Conservation (phyloP, 2,888 invertebrate genomes). For the Theretra japonica region DNA sequence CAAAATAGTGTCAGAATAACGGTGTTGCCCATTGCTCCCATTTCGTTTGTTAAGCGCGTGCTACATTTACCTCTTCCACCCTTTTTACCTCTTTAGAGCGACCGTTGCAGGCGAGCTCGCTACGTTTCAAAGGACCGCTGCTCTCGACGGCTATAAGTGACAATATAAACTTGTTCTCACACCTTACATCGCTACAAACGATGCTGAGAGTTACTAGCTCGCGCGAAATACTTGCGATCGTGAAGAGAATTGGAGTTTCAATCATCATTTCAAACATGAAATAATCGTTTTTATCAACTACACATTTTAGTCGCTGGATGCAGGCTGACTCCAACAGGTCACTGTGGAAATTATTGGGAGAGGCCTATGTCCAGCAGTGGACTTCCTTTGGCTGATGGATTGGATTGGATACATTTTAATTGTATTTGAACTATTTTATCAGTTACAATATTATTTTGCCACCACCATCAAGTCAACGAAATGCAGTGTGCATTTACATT, state of each 20-base stretch:
- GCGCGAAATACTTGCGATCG: not conserved
- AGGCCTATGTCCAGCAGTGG: too few species aligned
- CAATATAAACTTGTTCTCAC: slow-evolving; percentile 6
- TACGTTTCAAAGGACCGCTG: slow-evolving; percentile 26
- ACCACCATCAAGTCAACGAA: too few species aligned
- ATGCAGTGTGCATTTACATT: too few species aligned
- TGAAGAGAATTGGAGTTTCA: not conserved
- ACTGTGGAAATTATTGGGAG: too few species aligned
- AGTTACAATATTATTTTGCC: too few species aligned
- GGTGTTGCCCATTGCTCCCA: slow-evolving; percentile 39
- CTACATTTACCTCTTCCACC: slow-evolving; percentile 48
- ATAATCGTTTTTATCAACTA: too few species aligned
- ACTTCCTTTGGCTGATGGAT: too few species aligned
- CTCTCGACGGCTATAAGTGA: slow-evolving; percentile 6
- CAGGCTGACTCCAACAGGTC: too few species aligned
- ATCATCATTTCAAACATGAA: too few species aligned
- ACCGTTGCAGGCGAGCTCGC: slow-evolving; percentile 28
- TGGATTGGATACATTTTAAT: too few species aligned
- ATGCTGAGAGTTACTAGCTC: not conserved
- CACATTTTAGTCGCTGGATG: too few species aligned
- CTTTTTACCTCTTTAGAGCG: slow-evolving; percentile 47
- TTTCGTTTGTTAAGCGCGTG: slow-evolving; percentile 53
- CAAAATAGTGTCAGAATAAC: slow-evolving; percentile 43
- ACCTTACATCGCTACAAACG: not conserved
- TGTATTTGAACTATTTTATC: too few species aligned